These are phyloP conservation scores for Mormyrus iriodes DNA, from an alignment of 2,113 vertebrate genomes.

Conservation along the genomic window DNA sequence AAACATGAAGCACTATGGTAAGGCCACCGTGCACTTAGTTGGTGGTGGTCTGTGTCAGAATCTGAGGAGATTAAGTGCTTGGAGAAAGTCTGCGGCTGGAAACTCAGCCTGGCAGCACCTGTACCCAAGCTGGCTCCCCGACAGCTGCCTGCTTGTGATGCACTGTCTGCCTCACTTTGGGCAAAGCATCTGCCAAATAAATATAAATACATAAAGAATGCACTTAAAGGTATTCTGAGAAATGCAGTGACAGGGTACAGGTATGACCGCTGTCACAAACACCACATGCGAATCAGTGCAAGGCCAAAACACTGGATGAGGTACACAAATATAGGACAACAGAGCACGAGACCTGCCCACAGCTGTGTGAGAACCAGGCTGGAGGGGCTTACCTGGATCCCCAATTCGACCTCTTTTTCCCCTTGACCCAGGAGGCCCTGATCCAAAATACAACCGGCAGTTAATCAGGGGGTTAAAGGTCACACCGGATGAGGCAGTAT, in stretches of 20 bases:
- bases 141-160: not conserved
- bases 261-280: not conserved
- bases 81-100: not conserved
- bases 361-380: not conserved
- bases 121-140: not conserved
- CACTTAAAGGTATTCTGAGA: not conserved
- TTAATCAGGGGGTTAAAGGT: constrained; percentile 28
- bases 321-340: not conserved
- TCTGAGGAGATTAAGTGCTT: not conserved
- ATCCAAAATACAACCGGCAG: constrained; percentile 36
- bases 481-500: constrained; percentile 22
- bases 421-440: constrained; percentile 35
- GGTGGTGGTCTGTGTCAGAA: not conserved
- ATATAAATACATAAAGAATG: not conserved
- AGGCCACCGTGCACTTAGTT: not conserved
- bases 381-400: constrained; percentile 28
- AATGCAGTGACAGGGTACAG: not conserved
- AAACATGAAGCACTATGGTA: not conserved
- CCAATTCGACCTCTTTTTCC: constrained; percentile 34
- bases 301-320: not conserved
- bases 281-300: not conserved
- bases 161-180: not conserved
- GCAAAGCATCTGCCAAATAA: not conserved
- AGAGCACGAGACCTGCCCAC: not conserved
- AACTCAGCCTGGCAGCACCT: not conserved